Base-by-base conservation (phyloP, 1,140 invertebrate species). In the Leptoteleia sp. region DNA sequence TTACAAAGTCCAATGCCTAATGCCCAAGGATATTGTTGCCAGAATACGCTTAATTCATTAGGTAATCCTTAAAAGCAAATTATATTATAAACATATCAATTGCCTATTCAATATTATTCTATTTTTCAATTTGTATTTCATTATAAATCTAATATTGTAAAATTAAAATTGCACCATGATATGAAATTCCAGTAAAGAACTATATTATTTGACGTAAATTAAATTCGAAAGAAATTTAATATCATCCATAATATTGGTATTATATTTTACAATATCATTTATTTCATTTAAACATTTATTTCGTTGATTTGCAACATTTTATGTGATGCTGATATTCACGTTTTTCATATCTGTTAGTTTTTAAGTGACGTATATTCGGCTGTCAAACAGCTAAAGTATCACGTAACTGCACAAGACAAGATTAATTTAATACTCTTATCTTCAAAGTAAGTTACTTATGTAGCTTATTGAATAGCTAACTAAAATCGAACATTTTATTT, bases 21-120 rank as follows among this genome's bases (percentile, higher is more conserved):
- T 29, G 91, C 89, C 94, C 95, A 98, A 0, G 97, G 97, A 90
- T 98, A 98, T 84, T 97, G 96, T 85, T 97, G 95, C 96, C 96
- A 98, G 82, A 96, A 96, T 0, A 95, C 90, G 57, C 94, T 94
- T 3, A 98, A 89, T 82, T 98, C 97, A 82, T 96, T 93, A 0
- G 97, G 97, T 38, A 98, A 89, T 73, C 96, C 96, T 97, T 89
- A 89, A 93, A 85, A 76, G 84, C 0, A 25, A 25, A 45, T 25
- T 25, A 25, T n/a, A n/a, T n/a, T n/a, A n/a, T n/a, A n/a, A n/a
- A n/a, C n/a, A n/a, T n/a, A n/a, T n/a, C n/a, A n/a, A n/a, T n/a
- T n/a, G n/a, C n/a, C n/a, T n/a, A n/a, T n/a, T n/a, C n/a, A n/a
- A n/a, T n/a, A n/a, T n/a, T n/a, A n/a, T n/a, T n/a, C n/a, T n/a